phyloP scores from a whole-genome alignment of 2,113 vertebrate genomes.

The Arothron firmamentum region DNA sequence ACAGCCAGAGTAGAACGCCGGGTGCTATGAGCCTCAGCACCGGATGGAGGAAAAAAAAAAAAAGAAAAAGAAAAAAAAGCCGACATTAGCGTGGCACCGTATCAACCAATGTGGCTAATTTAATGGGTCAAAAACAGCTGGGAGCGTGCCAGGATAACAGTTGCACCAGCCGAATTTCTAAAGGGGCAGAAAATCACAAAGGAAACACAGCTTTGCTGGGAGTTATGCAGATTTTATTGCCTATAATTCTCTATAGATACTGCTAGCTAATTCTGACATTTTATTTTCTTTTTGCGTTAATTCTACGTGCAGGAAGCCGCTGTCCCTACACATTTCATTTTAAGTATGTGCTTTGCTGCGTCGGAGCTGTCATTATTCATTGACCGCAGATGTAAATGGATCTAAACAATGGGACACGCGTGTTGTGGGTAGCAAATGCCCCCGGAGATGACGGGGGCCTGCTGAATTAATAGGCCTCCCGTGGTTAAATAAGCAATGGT shows the following conservation, averaged over 20 bases:
- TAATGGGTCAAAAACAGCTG: constrained; percentile 75
- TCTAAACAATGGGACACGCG: constrained; percentile 70
- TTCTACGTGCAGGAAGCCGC: constrained; percentile 37
- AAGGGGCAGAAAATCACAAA: constrained; percentile 48
- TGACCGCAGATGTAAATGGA: constrained; percentile 77
- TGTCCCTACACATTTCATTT: constrained; percentile 35
- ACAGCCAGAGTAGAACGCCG: constrained; percentile 61
- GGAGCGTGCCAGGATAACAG: constrained; percentile 70
- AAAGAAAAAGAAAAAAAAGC: constrained; percentile 71
- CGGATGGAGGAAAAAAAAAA: constrained; percentile 72
- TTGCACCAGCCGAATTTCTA: constrained; percentile 60
- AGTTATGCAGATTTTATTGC: constrained; percentile 44
- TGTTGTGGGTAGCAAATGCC: constrained; percentile 65
- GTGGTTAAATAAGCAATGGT: constrained; percentile 78
- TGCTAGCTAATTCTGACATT: constrained; percentile 17
- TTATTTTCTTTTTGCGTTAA: constrained; percentile 28
- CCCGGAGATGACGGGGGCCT: constrained; percentile 74
- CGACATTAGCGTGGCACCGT: constrained; percentile 70
- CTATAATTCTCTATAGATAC: constrained; percentile 38
- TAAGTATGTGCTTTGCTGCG: constrained; percentile 50
- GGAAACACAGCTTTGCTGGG: constrained; percentile 37
- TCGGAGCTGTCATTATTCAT: constrained; percentile 69
- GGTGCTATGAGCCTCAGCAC: constrained; percentile 72
- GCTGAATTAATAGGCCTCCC: constrained; percentile 82
- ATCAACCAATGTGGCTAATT: constrained; percentile 75